These are phyloP conservation scores for Sesia bembeciformis DNA, from an alignment of 2,888 invertebrate species.

Conservation along the genomic window DNA sequence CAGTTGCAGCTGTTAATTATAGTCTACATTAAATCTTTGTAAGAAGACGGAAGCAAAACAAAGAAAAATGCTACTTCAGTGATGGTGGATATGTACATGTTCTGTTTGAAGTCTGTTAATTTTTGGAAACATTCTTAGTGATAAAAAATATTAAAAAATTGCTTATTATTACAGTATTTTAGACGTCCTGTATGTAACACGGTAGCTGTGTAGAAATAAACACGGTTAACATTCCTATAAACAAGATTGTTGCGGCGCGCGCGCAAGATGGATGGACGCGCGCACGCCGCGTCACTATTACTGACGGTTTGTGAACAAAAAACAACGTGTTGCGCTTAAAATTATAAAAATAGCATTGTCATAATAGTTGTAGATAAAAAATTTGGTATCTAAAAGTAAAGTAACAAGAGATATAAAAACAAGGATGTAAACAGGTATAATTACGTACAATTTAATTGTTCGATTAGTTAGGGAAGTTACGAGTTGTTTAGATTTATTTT, in stretches of 20 bases:
- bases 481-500: too few relatives aligned
- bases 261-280: conserved; percentile 47
- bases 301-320: conserved; percentile 52
- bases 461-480: too few relatives aligned
- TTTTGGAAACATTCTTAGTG: neutral
- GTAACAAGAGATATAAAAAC: too few relatives aligned
- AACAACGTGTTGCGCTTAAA: conserved; percentile 3
- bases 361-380: neutral
- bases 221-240: conserved; percentile 68
- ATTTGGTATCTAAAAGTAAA: neutral
- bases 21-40: too few relatives aligned
- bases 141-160: neutral
- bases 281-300: conserved; percentile 40
- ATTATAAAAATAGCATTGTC: neutral
- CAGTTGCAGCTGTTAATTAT: too few relatives aligned
- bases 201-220: conserved; percentile 50
- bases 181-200: conserved; percentile 27
- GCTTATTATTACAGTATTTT: neutral
- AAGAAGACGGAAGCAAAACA: too few relatives aligned
- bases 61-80: too few relatives aligned
- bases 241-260: conserved; percentile 58
- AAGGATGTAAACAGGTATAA: too few relatives aligned
- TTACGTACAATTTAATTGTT: too few relatives aligned
- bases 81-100: too few relatives aligned
- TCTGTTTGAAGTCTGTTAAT: neutral